phyloP scores from a whole-genome alignment of 2,888 invertebrate genomes.

The Cremastinae sp. region DNA sequence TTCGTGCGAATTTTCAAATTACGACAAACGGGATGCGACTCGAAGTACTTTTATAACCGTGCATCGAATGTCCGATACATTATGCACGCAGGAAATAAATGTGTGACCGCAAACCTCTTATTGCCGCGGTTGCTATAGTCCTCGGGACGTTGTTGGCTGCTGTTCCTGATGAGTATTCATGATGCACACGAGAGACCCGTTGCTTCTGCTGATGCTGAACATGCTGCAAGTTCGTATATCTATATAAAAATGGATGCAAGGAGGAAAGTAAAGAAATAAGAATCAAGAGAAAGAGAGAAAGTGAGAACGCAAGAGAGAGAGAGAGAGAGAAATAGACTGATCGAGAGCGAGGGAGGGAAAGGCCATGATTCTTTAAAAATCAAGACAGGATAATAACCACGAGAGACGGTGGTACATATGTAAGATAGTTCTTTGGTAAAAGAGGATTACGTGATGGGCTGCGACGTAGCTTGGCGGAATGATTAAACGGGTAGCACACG shows the following conservation, averaged over 20 bases:
- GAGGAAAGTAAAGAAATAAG: constrained; percentile 1
- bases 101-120: constrained; percentile 20
- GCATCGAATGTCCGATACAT: constrained; percentile 28
- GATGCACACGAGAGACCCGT: constrained; percentile 31
- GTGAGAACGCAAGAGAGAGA: neutral
- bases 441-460: constrained; percentile 54
- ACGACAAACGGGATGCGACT: neutral
- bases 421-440: constrained; percentile 44
- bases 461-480: constrained; percentile 60
- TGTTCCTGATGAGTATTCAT: constrained; percentile 52
- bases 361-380: constrained; percentile 52
- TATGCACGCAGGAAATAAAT: no score
- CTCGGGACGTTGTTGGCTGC: constrained; percentile 32
- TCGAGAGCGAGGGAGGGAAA: constrained; percentile 21
- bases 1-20: no score
- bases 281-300: no score
- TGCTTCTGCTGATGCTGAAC: constrained; percentile 26
- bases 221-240: neutral
- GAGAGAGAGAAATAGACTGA: neutral
- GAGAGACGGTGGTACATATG: constrained; percentile 7
- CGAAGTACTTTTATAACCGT: no score
- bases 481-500: constrained; percentile 68
- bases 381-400: constrained; percentile 58
- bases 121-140: constrained; percentile 22
- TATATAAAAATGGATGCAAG: neutral